Evolutionary conservation across 2,888 invertebrate species (phyloP), one percentile per base, ranked within the genome.

Genomic region (Congeria kusceri): DNA sequence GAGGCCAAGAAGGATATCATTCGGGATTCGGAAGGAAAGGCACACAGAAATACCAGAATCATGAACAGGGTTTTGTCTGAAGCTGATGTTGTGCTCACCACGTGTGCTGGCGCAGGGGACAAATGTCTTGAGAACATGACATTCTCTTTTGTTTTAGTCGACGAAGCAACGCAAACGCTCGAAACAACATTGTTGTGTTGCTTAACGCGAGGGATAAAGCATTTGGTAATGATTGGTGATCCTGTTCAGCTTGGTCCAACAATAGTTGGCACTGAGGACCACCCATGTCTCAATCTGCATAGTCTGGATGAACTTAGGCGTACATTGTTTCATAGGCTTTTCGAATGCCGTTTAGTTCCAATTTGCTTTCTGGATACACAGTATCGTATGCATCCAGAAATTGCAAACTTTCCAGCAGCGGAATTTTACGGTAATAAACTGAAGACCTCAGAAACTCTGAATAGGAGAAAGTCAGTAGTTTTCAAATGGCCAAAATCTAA

Each of bases 191-290:
- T 83, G 7, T 28, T 83, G 3, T 83, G 83, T 25, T 64, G 77
- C 65, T 39, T 83, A 11, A 47, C 66, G 13, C 78, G 74, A n/a
- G 76, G 79, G 1, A 68, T 61, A 13, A 79, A 74, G 49, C 70
- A 74, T 23, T 61, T 83, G 3, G 83, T 83, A 15, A 62, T 83
- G 74, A 77, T 83, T 20, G 83, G 83, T 1, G 83, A 83, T 61
- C 70, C 71, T 0, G 73, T 69, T 13, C 83, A 83, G 47, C 68
- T 83, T 1, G 79, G 79, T 44, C 83, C 83, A 3, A 28, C 63
- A 20, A 32, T 76, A 18, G 32, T 23, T 28, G 28, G 39, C 58
- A 64, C 23, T 25, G 39, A 23, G 29, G 18, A 9, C 13, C 1
- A 5, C 27, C 39, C 18, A 23, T 15, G 23, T 23, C 53, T 11